Conservation (phyloP, 2,797 vertebrate genomes). For the Pseudochromis fuscus region DNA sequence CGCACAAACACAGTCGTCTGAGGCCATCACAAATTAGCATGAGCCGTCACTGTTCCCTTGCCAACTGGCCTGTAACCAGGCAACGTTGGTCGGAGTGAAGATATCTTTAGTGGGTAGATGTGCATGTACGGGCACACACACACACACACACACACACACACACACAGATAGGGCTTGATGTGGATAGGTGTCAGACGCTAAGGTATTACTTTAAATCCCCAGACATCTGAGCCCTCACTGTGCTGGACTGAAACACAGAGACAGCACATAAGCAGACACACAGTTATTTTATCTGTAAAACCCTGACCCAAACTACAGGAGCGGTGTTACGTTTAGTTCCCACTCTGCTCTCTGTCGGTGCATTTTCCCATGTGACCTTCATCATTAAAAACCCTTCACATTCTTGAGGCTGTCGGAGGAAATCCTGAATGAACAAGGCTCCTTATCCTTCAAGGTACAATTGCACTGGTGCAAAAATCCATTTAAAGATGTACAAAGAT, state of each 20-base stretch:
- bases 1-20: constrained; percentile 25
- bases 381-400: constrained; percentile 2
- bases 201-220: constrained; percentile 40
- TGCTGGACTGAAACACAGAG: constrained; percentile 12
- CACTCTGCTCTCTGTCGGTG: background rate
- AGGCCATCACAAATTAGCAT: constrained; percentile 67
- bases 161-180: constrained; percentile 15
- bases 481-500: constrained; percentile 27
- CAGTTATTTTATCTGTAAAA: constrained; percentile 11
- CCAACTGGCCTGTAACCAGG: constrained; percentile 80
- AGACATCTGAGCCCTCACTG: constrained; percentile 26
- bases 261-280: background rate
- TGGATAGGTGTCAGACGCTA: constrained; percentile 32
- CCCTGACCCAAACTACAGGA: constrained; percentile 10
- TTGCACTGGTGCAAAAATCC: constrained; percentile 2
- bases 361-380: constrained; percentile 3
- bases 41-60: constrained; percentile 73
- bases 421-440: constrained; percentile 16
- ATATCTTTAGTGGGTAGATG: constrained; percentile 50
- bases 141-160: background rate
- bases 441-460: constrained; percentile 20
- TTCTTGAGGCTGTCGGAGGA: constrained; percentile 14
- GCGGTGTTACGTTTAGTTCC: constrained; percentile 17
- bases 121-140: background rate
- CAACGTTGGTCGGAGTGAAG: constrained; percentile 66